Evolutionary conservation across 2,797 vertebrate genomes (phyloP), one percentile per base, ranked within the genome.

Genomic region (Enteromius radiatus): DNA sequence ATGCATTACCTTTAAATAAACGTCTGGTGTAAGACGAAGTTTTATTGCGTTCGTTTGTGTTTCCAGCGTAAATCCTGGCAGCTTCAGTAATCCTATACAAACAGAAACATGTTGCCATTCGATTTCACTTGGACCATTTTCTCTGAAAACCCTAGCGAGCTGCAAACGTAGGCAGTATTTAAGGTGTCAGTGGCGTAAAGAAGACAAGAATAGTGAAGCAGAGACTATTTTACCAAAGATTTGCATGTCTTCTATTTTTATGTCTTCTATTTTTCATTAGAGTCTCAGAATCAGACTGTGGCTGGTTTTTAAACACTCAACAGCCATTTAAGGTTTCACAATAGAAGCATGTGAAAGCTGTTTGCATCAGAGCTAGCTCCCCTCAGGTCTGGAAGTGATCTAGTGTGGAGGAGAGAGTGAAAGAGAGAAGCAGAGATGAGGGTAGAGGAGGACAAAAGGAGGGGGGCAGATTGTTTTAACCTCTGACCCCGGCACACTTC

Each of bases 401-500:
- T 89, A 64, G 78, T 33, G 49, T 26, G 63, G 59, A 73, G 84
- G 80, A 78, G 78, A 76, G 71, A 83, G 87, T 85, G 87, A 88
- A 67, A 68, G 78, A 52, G 75, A 69, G 73, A 61, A 81, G 82
- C 61, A 26, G 64, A 56, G 83, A 38, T 45, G 81, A 45, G 81
- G 87, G 17, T 63, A 11, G 45, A 82, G 84, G 82, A 87, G 78
- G 84, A 73, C 81, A 84, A 59, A 80, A 87, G 52, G 75, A 76
- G 70, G 88, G 88, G 86, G 89, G 84, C 86, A 82, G 87, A 85
- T 94, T 94, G 93, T 94, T 93, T 88, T 95, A 95, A 93, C 94
- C 94, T 91, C 88, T 92, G 92, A 95, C 95, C 93, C 83, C 81
- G 89, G 89, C 94, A 93, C 92, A 88, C 93, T 93, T 90, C 92